Base-by-base conservation (phyloP, 2,113 vertebrate genomes). In the Chascanopsetta lugubris region DNA sequence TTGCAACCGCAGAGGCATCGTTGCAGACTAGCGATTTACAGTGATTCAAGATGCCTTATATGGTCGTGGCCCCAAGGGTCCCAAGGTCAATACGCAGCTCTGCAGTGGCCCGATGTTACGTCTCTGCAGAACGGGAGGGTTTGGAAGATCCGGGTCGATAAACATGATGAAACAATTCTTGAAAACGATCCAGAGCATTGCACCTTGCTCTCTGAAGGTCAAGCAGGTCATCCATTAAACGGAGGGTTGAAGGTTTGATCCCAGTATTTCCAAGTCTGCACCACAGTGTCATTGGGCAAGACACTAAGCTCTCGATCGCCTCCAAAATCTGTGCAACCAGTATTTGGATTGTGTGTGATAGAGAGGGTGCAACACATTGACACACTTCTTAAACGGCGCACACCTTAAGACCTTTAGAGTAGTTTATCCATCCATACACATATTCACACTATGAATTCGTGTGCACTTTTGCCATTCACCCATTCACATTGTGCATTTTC, bases 71-170 rank as follows among this genome's bases (percentile, higher is more conserved):
- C 21, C 40, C 40, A 1, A 0, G 50, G 81, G 74, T 15, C 55
- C 50, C 57, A 40, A 51, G 72, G 79, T 78, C 73, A 77, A 38
- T 36, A 47, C 57, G 54, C 43, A 57, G 20, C 45, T 55, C 51
- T 42, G 46, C 58, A 32, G 45, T 45, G 69, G 11, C 4, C 21
- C n/a, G n/a, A 29, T 12, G 22, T n/a, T 2, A 38, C 27, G 20
- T 51, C 43, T 9, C 42, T 21, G 13, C 22, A 17, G 29, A 7
- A 17, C 22, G 11, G 47, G 4, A 12, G 17, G 26, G 40, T 46
- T 43, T 8, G 50, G 2, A 54, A 56, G 2, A 54, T 29, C 20
- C 21, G 34, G 20, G n/a, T 29, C 15, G 17, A 47, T 34, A 40
- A 55, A 13, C 2, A 30, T 11, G 20, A 21, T 20, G 6, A 21